phyloP scores from a whole-genome alignment of 2,888 invertebrate genomes.

The Papilio elwesi region DNA sequence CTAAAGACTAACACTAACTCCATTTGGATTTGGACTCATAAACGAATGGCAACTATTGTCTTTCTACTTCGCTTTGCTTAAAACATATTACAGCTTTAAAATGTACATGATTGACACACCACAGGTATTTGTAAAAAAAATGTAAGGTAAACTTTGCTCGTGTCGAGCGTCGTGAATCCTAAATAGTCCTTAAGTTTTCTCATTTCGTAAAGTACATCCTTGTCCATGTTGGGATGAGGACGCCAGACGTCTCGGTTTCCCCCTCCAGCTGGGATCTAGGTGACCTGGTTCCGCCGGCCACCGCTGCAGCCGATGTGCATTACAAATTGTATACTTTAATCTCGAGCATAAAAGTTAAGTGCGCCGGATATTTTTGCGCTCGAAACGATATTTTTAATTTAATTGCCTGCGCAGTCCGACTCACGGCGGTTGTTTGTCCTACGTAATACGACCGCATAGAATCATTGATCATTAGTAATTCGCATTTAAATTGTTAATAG shows the following conservation, averaged over 20 bases:
- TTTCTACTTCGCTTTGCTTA: too few relatives aligned
- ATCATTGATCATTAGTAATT: constrained; percentile 1
- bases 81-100: too few relatives aligned
- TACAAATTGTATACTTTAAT: constrained; percentile 62
- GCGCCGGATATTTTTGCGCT: constrained; percentile 35
- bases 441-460: constrained; percentile 17
- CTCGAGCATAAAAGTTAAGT: constrained; percentile 40
- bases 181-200: constrained; percentile 25
- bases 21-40: too few relatives aligned
- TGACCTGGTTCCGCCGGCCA: constrained; percentile 48
- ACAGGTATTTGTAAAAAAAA: too few relatives aligned
- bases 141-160: neutral
- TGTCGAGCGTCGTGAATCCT: neutral
- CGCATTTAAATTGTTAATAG: neutral
- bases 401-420: constrained; percentile 29
- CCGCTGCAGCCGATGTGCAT: constrained; percentile 59
- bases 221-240: constrained; percentile 4
- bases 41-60: too few relatives aligned
- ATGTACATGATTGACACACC: too few relatives aligned
- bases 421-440: constrained; percentile 19
- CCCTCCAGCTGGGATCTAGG: constrained; percentile 45
- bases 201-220: constrained; percentile 32
- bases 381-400: constrained; percentile 38
- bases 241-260: constrained; percentile 43
- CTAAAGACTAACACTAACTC: too few relatives aligned